phyloP scores from a whole-genome alignment of 1,140 invertebrate genomes.

The Platyscapa corneri region DNA sequence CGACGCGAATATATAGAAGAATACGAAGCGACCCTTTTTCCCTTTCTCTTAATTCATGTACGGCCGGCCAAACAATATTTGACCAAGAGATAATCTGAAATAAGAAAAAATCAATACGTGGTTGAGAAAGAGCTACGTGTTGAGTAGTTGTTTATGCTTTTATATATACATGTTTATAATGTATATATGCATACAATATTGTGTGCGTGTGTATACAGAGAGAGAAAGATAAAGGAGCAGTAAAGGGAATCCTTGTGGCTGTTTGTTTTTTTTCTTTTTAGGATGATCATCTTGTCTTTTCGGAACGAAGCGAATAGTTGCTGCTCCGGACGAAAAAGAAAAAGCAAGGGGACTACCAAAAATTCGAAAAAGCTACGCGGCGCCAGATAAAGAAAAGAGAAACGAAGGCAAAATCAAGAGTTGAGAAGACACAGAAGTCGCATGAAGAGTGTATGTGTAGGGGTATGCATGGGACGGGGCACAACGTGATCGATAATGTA shows the following conservation, averaged over 20 bases:
- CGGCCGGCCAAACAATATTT: slow-evolving; percentile 6
- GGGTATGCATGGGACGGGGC: background rate
- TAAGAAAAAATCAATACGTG: slow-evolving; percentile 49
- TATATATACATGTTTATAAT: background rate
- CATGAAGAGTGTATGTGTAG: background rate
- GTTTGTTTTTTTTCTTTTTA: slow-evolving; percentile 23
- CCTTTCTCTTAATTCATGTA: slow-evolving; percentile 7
- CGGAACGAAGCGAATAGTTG: slow-evolving; percentile 9
- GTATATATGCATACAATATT: no score
- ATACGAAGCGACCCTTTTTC: slow-evolving; percentile 2
- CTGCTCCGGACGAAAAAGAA: background rate
- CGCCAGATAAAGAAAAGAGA: background rate
- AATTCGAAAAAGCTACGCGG: slow-evolving; percentile 16
- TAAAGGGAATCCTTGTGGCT: slow-evolving; percentile 48
- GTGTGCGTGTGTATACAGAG: slow-evolving; percentile 15
- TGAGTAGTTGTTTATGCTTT: background rate
- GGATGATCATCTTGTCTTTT: slow-evolving; percentile 31
- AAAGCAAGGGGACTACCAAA: background rate
- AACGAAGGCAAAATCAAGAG: slow-evolving; percentile 11
- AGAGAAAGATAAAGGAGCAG: slow-evolving; percentile 30
- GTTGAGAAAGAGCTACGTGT: background rate
- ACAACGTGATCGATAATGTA: slow-evolving; percentile 68
- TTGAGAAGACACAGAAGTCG: slow-evolving; percentile 14
- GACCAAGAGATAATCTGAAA: slow-evolving; percentile 5
- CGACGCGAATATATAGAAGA: background rate